A percentile compares a stretch with the other conserved stretches of the same genome.
These are phyloP conservation scores for Brachyopa scutellaris DNA, from an alignment of 2,888 invertebrate species.

Conservation along the genomic window DNA sequence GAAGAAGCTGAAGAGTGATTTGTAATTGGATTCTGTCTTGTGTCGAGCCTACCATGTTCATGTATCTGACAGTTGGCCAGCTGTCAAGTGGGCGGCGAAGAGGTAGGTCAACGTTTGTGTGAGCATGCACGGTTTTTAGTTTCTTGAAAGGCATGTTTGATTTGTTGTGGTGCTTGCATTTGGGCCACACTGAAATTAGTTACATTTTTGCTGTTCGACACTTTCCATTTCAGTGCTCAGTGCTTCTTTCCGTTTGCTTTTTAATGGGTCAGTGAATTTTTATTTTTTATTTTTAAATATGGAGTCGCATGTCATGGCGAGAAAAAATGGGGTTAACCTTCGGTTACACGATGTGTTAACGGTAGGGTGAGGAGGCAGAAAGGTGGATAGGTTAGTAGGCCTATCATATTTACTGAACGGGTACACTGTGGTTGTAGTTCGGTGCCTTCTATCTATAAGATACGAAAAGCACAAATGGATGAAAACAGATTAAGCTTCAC, in stretches of 20 bases:
- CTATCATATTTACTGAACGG: not conserved
- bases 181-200: constrained; percentile 7
- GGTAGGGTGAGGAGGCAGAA: not conserved
- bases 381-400: constrained; percentile 15
- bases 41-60: not conserved
- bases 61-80: constrained; percentile 6
- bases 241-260: constrained; percentile 4
- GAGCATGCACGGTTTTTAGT: constrained; percentile 18
- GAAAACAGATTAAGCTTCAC: no score
- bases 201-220: constrained; percentile 10
- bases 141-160: constrained; percentile 37
- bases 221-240: constrained; percentile 59
- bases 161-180: constrained; percentile 37
- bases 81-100: constrained; percentile 12
- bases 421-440: no score
- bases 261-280: constrained; percentile 40
- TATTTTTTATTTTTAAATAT: constrained; percentile 7
- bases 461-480: no score
- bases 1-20: constrained; percentile 73
- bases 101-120: constrained; percentile 41
- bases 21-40: constrained; percentile 72
- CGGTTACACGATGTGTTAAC: not conserved
- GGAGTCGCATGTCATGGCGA: constrained; percentile 15
- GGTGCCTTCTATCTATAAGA: no score
- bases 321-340: constrained; percentile 32